Base-by-base conservation (phyloP, 2,888 invertebrate genomes). In the Thumatha senex region DNA sequence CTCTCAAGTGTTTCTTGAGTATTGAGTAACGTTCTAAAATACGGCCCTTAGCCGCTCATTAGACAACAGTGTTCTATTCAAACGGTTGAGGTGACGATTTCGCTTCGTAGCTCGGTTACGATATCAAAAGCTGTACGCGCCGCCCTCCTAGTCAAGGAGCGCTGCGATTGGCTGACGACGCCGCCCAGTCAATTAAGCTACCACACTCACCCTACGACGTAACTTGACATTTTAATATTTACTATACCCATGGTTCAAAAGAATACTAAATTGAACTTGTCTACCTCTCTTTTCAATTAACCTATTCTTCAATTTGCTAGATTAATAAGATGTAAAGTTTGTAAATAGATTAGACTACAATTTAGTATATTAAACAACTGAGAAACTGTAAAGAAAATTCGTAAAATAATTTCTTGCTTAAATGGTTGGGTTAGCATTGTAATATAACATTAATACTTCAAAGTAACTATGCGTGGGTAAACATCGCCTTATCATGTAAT, bases 161-260 rank as follows among this genome's bases (percentile, higher is more conserved):
- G 68, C 67, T 64, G 74, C 75, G 73, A 91, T 91, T 91, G 91
- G 91, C 67, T 69, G 71, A 54, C 63, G 60, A 60, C 69, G 72
- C 80, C 88, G 88, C 89, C 86, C 87, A 82, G 82, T 64, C 87
- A 86, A 87, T 89, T 85, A 86, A 80, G 80, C 80, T 83, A 78
- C 83, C 82, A 76, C 80, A 74, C 82, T 75, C 71, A 61, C 71
- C 79, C 82, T 76, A 63, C 60, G 65, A 72, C 74, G 76, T 76
- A 75, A 88, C 86, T 89, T 90, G 90, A 90, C 91, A 85, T 89
- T 86, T 85, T 86, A 87, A 89, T 87, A 86, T 89, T 88, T 85
- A 78, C 81, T 63, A 67, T 76, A 70, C 76, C 73, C 75, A 74
- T 72, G 74, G 74, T 74, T 73, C 54, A 38, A 61, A 51, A 55